Evolutionary conservation across 2,888 invertebrate species (phyloP), one percentile per base, ranked within the genome.

Genomic region (Tipula lateralis): DNA sequence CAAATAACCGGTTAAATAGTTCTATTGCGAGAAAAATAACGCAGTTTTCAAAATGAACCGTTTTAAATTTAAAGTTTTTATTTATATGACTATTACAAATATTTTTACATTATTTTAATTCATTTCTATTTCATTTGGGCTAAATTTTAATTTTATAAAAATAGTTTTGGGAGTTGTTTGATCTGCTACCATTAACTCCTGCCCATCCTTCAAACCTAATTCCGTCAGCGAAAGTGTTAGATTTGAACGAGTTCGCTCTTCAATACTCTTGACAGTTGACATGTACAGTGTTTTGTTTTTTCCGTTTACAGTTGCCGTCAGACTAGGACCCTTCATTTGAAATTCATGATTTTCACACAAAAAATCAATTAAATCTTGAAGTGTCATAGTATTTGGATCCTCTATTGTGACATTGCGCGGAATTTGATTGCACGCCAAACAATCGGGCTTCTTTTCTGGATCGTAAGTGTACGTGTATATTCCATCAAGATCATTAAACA

Each of bases 391-490:
- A 16, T 91, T 90, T 0, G 92, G 91, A 89, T 93, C 92, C 84
- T 93, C 92, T 13, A 96, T 91, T 86, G 92, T 91, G 85, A 96
- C 91, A 16, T 92, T 90, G 85, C 93, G 92, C 0, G 94, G 93
- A 6, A 92, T 90, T 88, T 94, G 94, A 87, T 96, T 95, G 88
- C 99, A 99, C 0, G 96, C 97, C 84, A 98, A 91, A 89, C 99
- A 99, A 88, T 96, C 94, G 0, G 93, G 90, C 86, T 96, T 96
- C 87, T 93, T 95, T 88, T 98, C 98, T 0, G 98, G 96, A 89
- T 95, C 95, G 89, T 97, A 99, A 0, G 98, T 97, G 88, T 97
- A 98, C 0, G 97, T 96, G 88, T 99, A 99, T 39, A 99, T 96
- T 0, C 99, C 99, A 88, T 98, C 98, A 0, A 96, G 92, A 91